Percentiles rank a stretch among this genome's conserved stretches.
These are phyloP conservation scores for Macrobrachium rosenbergii DNA, from an alignment of 1,140 invertebrate genomes.

Conservation along the genomic window DNA sequence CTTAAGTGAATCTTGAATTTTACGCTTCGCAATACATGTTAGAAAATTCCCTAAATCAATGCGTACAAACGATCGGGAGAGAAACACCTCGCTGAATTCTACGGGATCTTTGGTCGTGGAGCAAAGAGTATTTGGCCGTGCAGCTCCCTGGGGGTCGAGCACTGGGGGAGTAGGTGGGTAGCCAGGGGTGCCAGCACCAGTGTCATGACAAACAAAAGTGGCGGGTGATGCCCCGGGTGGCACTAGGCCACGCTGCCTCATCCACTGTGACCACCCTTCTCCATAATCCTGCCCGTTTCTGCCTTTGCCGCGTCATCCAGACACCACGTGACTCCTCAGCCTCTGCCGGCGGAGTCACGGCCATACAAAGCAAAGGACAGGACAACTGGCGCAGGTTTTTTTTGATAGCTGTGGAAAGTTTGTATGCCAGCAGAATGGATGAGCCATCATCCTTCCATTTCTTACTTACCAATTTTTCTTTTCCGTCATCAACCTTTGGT, in stretches of 20 bases:
- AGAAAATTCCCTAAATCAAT: too few relatives aligned
- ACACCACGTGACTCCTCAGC: neutral
- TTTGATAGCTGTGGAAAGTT: too few relatives aligned
- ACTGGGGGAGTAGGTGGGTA: neutral
- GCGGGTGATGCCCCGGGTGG: slow-evolving; percentile 7
- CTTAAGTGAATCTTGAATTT: too few relatives aligned
- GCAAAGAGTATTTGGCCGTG: slow-evolving; percentile 8
- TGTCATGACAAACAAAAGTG: slow-evolving; percentile 5
- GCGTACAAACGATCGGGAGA: neutral
- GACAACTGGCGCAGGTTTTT: too few relatives aligned
- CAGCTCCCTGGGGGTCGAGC: slow-evolving; percentile 25
- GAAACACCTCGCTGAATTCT: neutral
- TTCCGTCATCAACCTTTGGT: too few relatives aligned
- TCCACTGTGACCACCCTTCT: neutral
- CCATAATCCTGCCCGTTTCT: too few relatives aligned
- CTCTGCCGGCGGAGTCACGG: too few relatives aligned
- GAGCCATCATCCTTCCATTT: too few relatives aligned
- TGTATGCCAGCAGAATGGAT: too few relatives aligned
- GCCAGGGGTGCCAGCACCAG: slow-evolving; percentile 8
- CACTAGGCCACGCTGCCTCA: neutral
- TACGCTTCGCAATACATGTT: too few relatives aligned
- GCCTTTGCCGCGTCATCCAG: neutral
- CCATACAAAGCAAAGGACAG: too few relatives aligned
- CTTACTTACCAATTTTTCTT: too few relatives aligned
- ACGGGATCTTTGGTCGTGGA: neutral